phyloP scores from a whole-genome alignment of 2,888 invertebrate genomes.

The Molorchus minor region DNA sequence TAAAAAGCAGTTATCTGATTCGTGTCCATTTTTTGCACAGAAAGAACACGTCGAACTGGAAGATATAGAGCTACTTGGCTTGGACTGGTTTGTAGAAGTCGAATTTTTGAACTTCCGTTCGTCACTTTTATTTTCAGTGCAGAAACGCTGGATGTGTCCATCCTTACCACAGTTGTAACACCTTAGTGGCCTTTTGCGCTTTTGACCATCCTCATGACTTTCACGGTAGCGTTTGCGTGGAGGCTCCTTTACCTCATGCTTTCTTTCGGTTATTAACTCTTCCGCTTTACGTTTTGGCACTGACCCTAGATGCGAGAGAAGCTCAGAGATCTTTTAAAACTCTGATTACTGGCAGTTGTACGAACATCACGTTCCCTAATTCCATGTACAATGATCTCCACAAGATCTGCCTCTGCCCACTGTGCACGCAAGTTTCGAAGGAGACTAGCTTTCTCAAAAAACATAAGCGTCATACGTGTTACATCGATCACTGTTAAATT shows the following conservation, averaged over 20 bases:
- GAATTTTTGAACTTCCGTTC: neutral
- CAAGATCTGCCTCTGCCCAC: conserved; percentile 19
- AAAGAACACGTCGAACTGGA: conserved; percentile 2
- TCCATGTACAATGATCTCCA: conserved; percentile 29
- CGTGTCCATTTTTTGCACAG: conserved; percentile 23
- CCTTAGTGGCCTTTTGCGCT: neutral
- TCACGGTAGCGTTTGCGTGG: neutral
- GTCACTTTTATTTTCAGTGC: neutral
- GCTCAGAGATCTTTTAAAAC: conserved; percentile 22
- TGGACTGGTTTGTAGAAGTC: neutral
- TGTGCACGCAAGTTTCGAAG: conserved; percentile 24
- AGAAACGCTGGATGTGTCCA: neutral
- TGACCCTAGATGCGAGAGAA: conserved; percentile 20
- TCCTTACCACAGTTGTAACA: conserved; percentile 2
- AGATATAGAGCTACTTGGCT: neutral
- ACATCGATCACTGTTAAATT: conserved; percentile 19
- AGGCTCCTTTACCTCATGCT: neutral
- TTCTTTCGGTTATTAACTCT: neutral
- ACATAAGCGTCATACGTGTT: conserved; percentile 28
- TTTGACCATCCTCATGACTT: neutral
- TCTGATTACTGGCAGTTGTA: conserved; percentile 5
- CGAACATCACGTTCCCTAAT: conserved; percentile 24
- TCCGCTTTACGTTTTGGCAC: neutral
- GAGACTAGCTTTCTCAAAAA: conserved; percentile 23
- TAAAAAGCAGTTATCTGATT: conserved; percentile 12